Evolutionary conservation across 1,140 invertebrate genomes (phyloP), one percentile per base, ranked within the genome.

Genomic region (Nomia melanderi): DNA sequence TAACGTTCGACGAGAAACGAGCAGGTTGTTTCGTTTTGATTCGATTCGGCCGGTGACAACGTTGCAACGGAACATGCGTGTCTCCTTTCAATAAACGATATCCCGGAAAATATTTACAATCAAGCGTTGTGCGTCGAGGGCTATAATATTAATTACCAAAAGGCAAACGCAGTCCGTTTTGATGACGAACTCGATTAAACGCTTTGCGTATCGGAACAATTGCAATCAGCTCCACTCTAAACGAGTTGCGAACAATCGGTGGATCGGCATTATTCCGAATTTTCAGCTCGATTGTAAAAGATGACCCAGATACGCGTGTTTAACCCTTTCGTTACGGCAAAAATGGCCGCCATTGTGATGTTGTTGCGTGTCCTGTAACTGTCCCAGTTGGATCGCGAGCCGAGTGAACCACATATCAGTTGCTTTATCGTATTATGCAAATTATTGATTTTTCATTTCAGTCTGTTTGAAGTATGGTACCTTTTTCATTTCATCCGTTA

Each of bases 181-280:
- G 33, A 72, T 39, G 59, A 53, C 44, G 33, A 53, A 39, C 25
- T 65, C 50, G 60, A 74, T 74, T 65, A 65, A 74, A 65, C 33
- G 71, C 14, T 47, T 31, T 31, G 17, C 59, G 36, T 39, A 64
- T 73, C 25, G 33, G 12, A 53, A 54, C 44, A 36, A 29, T 27
- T 17, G 9, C 47, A 31, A 41, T 65, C 50, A 20, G 31, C 25
- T 54, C n/a, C 41, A 17, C 0, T 63, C n/a, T 14, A 50, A 56
- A 36, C 25, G 27, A 20, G 14, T 44, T 67, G 0, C 6, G 12
- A 59, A 59, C 33, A 33, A 59, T 33, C 29, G 3, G 4, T 0
- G 3, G 56, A 23, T 41, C 6, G 1, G 3, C 9, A 6, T 33
- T 33, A 7, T n/a, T 23, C 14, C 27, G 23, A 25, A 47, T 59